Evolutionary conservation across 1,140 invertebrate genomes (phyloP).

Genomic region (Oppia nitens): DNA sequence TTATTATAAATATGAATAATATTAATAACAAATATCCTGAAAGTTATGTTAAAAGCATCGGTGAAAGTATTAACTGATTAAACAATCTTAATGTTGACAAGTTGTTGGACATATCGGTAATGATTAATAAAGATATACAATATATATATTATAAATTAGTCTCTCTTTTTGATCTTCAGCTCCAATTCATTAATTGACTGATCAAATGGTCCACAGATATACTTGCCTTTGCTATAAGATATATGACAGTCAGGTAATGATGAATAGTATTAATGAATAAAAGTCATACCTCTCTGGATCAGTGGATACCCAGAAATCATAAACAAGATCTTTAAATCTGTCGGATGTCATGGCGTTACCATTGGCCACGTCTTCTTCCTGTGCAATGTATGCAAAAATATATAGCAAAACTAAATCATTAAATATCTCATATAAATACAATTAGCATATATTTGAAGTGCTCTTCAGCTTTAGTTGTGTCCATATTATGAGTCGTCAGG

Average conservation of each 20-base stretch:
- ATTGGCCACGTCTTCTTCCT: constrained; percentile 23
- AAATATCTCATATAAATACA: constrained; percentile 16
- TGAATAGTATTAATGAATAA: not conserved
- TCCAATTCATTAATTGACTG: constrained; percentile 20
- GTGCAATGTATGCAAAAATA: not conserved
- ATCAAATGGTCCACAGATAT: constrained; percentile 26
- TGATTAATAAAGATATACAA: too few relatives aligned
- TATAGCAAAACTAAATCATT: not conserved
- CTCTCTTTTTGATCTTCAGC: constrained; percentile 14
- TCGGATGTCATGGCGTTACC: constrained; percentile 24
- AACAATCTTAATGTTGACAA: too few relatives aligned
- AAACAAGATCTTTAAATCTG: constrained; percentile 23
- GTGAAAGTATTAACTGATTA: too few relatives aligned
- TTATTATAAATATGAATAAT: too few relatives aligned
- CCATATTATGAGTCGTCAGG: constrained; percentile 23
- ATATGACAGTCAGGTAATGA: not conserved
- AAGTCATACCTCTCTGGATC: constrained; percentile 12
- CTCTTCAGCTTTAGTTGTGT: constrained; percentile 23
- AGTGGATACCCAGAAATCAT: constrained; percentile 24
- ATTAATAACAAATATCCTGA: too few relatives aligned
- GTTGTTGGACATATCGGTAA: too few relatives aligned
- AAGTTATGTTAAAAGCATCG: too few relatives aligned
- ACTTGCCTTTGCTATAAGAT: constrained; percentile 22
- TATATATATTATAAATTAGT: too few relatives aligned
- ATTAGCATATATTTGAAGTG: constrained; percentile 25